Evolutionary conservation across 2,113 vertebrate species (phyloP), one percentile per base, ranked within the genome.

Genomic region (Pogonocichla stellata): DNA sequence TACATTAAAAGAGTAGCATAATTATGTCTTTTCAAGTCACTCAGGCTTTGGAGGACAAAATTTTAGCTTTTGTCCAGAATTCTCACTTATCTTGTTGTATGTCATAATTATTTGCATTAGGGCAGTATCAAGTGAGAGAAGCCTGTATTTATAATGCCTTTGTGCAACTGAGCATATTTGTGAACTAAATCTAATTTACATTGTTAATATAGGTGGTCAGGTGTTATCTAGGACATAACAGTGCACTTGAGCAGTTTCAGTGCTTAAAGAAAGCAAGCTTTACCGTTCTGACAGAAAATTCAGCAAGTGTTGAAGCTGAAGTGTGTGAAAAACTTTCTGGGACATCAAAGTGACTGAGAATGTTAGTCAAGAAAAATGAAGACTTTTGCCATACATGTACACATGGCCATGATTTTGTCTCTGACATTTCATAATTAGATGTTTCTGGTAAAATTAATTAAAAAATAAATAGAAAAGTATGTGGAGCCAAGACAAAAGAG

Each of bases 31-130:
- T 81, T 88, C 75, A 88, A 73, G 34, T 70, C 24, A 58, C 26
- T 73, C 47, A 71, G 47, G 85, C 12, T 90, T 90, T 48, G 64
- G 67, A 90, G 75, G 71, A 92, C 62, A 83, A 94, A 88, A 92
- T 64, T 54, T 80, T 78, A 71, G 24, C 36, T 92, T 93, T 94
- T 79, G 31, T 61, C n/a, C 54, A 26, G 50, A 75, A 58, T 13
- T 33, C 38, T 83, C 36, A 19, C 8, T 78, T 74, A 8, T 66
- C 38, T 74, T 80, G 26, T 15, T 90, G 17, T 47, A 60, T 36
- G 36, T n/a, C 53, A 64, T 33, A 80, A 70, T 50, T 86, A 64
- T 78, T 94, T 90, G 28, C 31, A 45, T 62, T 70, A 48, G 25
- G 36, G 31, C 19, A 70, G 5, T 57, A 80, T 22, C 42, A 90